Evolutionary conservation across 2,888 invertebrate genomes (phyloP), one percentile per base, ranked within the genome.

Genomic region (Harpalus rufipes): DNA sequence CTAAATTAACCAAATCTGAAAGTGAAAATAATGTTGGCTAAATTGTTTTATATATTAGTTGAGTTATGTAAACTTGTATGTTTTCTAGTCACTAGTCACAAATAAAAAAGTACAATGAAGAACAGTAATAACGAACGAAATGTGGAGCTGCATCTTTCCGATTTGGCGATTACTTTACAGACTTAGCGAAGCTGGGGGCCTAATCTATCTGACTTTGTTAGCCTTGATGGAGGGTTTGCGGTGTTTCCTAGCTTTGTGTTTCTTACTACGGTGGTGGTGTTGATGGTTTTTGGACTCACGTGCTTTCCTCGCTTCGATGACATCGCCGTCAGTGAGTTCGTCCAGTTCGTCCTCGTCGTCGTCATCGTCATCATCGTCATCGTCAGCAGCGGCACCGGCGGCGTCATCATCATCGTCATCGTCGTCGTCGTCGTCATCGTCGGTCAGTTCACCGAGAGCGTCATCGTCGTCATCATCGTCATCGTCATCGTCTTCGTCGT

Each of bases 241-340:
- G 89, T 85, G 68, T 80, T 85, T 85, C 72, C 85, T 79, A 85
- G 68, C 21, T 80, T 85, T 85, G 18, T 85, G 79, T 85, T 85
- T 85, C 80, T 85, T 85, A 84, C 65, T 82, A 58, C 65, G 85
- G 16, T 81, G 84, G 88, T 89, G 89, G 89, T 90, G 90, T 89
- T 90, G 90, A 88, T 89, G 89, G 89, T 90, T 90, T 94, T 95
- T 96, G 90, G 96, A 96, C 96, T 96, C 96, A 96, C 96, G 96
- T 96, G 96, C 93, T 92, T 93, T 92, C 91, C 94, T 94, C 88
- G 94, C 94, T 91, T 93, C 94, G 89, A 94, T 93, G 91, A 95
- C 93, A 88, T 95, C 93, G 89, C 94, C 94, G 86, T 94, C 94
- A 86, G 93, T 93, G 81, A 94, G 94, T 84, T 94, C 94, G 85